A percentile compares a stretch with the other conserved stretches of the same genome.
Evolutionary conservation across 2,113 vertebrate species (phyloP).

Genomic region (Halcyon senegalensis): DNA sequence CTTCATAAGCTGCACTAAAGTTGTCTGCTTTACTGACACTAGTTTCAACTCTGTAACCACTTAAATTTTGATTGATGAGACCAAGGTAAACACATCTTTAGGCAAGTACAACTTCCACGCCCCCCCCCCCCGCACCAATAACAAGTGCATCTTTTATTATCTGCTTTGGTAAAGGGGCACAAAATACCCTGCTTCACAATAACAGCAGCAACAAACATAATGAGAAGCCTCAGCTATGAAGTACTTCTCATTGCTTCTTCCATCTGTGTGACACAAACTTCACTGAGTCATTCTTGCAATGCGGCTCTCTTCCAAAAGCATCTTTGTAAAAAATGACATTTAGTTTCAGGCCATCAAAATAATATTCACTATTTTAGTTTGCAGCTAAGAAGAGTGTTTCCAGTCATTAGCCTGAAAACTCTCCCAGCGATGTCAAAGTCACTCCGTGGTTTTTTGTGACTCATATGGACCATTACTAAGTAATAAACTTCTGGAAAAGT

Average conservation of each 20-base stretch:
- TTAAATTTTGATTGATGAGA: not conserved
- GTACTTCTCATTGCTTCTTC: not conserved
- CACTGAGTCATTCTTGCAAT: not conserved
- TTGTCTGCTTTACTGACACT: not conserved
- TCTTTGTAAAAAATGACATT: slow-evolving; percentile 28
- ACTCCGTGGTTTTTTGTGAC: not conserved
- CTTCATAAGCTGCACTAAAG: not conserved
- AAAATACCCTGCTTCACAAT: not conserved
- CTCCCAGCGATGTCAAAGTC: not conserved
- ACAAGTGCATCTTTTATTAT: not conserved
- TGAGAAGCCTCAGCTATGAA: not conserved
- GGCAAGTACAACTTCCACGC: not conserved
- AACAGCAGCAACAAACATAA: not conserved
- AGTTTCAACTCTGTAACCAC: not conserved
- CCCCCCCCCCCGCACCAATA: not conserved
- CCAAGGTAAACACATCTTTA: not conserved
- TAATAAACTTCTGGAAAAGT: not conserved
- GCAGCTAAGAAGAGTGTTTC: not conserved
- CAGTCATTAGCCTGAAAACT: not conserved
- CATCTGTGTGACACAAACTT: not conserved
- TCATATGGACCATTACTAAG: not conserved
- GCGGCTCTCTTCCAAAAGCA: not conserved
- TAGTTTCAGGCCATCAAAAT: slow-evolving; percentile 12
- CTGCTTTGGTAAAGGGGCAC: not conserved
- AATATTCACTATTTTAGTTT: slow-evolving; percentile 4